Percentiles rank a stretch among this genome's conserved stretches.
phyloP scores from a whole-genome alignment of 2,888 invertebrate species.

The Hoplodrina blanda region DNA sequence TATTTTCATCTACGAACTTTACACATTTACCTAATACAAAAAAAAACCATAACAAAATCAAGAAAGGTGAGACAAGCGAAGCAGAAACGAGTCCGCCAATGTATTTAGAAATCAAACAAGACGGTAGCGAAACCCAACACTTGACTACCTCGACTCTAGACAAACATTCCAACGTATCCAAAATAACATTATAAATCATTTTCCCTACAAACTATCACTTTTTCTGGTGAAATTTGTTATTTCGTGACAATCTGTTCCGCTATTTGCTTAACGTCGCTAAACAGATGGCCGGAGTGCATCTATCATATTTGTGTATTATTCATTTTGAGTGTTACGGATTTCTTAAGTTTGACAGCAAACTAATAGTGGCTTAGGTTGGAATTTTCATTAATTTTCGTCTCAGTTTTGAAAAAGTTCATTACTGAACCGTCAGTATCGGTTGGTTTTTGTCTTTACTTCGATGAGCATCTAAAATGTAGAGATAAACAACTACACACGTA shows the following conservation, averaged over 20 bases:
- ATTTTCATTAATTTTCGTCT: constrained; percentile 68
- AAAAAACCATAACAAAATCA: constrained; percentile 22
- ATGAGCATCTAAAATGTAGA: not conserved
- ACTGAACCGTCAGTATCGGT: constrained; percentile 20
- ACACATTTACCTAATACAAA: not conserved
- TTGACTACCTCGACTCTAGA: constrained; percentile 74
- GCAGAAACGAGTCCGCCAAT: constrained; percentile 68
- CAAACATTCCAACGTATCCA: constrained; percentile 86
- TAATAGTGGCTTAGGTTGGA: constrained; percentile 69
- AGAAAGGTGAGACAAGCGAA: constrained; percentile 47
- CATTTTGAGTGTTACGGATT: constrained; percentile 74
- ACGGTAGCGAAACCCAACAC: constrained; percentile 79
- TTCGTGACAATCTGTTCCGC: constrained; percentile 90
- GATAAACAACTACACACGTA: not conserved
- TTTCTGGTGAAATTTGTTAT: constrained; percentile 87
- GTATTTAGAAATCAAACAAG: constrained; percentile 75
- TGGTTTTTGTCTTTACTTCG: constrained; percentile 1
- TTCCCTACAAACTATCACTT: constrained; percentile 77
- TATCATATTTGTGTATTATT: constrained; percentile 83
- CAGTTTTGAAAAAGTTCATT: constrained; percentile 47
- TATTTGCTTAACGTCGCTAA: constrained; percentile 88
- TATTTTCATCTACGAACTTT: too few relatives aligned
- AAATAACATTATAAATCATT: constrained; percentile 90
- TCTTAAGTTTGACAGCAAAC: constrained; percentile 73
- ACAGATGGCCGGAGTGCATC: constrained; percentile 84